Evolutionary conservation across 1,140 invertebrate species (phyloP), one percentile per base, ranked within the genome.

Genomic region (Sweltsa coloradensis): DNA sequence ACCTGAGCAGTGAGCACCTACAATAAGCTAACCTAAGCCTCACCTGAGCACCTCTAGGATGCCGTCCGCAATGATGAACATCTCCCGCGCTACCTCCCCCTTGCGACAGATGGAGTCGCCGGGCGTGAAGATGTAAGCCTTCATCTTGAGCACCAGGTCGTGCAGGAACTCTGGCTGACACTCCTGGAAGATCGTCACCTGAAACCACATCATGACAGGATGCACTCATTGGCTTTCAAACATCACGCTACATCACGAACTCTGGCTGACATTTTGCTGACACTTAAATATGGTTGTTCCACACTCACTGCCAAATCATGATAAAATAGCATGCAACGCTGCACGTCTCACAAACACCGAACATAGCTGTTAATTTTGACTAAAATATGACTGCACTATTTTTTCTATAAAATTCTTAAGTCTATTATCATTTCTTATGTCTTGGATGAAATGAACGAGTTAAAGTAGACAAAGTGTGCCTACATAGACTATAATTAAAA

Each of bases 31-130:
- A 16, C 1, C 5, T 24, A 26, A 5, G 24, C 22, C 14, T 57
- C 60, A 79, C 77, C 75, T 78, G 54, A 91, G 85, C 11, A 97
- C 92, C 71, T 97, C 92, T 21, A 97, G 71, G 53, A 96, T 92
- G 5, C 93, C 93, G 64, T 96, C 92, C 7, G 92, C 92, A 57
- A 97, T 96, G 56, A 97, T 97, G 60, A 97, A 97, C 92, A 97
- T 97, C 69, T 97, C 93, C 55, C 92, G 69, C 0, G 92, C 93
- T 11, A 94, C 89, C 72, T 94, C 83, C 54, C 90, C 92, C 66
- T 94, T 91, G 2, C 92, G 75, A 61, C 92, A 97, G 57, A 97
- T 95, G 26, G 93, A 83, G 65, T 97, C 93, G 19, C 92, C 93
- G 0, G 92, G 93, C 11, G 92, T 96, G 62, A 96, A 97, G 63